Percentiles rank a stretch among this genome's conserved stretches.
Conservation (phyloP, 2,888 invertebrate species). For the Metellina segmentata region DNA sequence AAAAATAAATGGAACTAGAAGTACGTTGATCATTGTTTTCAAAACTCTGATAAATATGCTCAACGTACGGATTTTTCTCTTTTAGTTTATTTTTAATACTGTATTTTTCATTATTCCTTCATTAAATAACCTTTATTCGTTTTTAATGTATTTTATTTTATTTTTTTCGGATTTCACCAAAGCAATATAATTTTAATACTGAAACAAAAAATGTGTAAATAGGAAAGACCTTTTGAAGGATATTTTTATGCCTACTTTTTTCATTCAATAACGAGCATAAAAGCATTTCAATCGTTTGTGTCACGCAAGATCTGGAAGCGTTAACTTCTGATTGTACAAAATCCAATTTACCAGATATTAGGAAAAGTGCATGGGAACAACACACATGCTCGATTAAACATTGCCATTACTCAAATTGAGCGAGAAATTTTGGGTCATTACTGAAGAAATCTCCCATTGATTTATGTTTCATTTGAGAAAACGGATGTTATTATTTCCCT, state of each 20-base stretch:
- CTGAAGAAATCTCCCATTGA: slow-evolving; percentile 6
- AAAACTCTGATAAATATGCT: no score
- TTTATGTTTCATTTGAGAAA: slow-evolving; percentile 22
- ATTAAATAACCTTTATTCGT: no score
- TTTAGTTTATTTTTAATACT: no score
- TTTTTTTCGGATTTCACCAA: background rate
- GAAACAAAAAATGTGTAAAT: background rate
- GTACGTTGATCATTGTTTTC: no score
- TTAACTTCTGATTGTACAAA: background rate
- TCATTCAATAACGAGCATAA: background rate
- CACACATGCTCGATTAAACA: slow-evolving; percentile 24
- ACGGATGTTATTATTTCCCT: slow-evolving; percentile 8
- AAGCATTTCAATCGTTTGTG: slow-evolving; percentile 8
- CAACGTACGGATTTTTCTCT: no score
- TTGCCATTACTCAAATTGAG: slow-evolving; percentile 25
- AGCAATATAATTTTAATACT: background rate
- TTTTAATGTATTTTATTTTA: no score
- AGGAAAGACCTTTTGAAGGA: background rate
- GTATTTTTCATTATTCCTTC: no score
- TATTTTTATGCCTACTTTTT: background rate
- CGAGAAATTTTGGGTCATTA: slow-evolving; percentile 23
- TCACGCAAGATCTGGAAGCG: slow-evolving; percentile 7
- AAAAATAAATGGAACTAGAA: no score
- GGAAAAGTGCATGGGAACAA: background rate
- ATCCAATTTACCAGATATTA: slow-evolving; percentile 27